Conservation (phyloP, 2,113 vertebrate species). For the Peucedramus taeniatus region DNA sequence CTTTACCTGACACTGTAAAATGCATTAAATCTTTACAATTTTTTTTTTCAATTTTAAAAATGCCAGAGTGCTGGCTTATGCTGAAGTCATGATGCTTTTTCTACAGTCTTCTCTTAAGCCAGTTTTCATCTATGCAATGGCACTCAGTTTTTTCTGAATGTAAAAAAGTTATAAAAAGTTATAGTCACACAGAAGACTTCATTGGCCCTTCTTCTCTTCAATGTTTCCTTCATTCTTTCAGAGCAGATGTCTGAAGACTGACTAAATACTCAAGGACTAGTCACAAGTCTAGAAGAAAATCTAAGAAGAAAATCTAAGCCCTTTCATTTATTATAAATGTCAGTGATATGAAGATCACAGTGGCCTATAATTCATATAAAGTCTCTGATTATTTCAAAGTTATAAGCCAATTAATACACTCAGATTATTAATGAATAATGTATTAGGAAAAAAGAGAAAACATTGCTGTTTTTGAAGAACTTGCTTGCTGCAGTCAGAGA, state of each 20-base stretch:
- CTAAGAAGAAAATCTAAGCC: background rate
- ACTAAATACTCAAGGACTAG: background rate
- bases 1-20: background rate
- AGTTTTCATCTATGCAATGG: background rate
- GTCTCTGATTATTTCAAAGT: background rate
- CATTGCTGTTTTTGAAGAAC: background rate
- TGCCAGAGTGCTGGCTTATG: background rate
- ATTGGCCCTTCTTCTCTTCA: background rate
- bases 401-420: background rate
- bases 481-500: background rate
- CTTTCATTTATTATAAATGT: background rate
- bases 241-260: background rate
- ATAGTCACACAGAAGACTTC: background rate
- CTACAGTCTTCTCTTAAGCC: background rate
- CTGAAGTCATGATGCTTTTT: background rate
- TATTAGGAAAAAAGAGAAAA: background rate
- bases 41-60: background rate
- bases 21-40: background rate
- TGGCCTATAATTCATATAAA: background rate
- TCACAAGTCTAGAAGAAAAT: background rate
- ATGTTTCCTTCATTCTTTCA: background rate
- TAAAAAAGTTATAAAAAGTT: background rate
- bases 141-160: background rate
- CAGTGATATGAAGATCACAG: background rate
- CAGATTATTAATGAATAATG: constrained; percentile 9